phyloP scores from a whole-genome alignment of 2,888 invertebrate species.

The Pammene aurita region DNA sequence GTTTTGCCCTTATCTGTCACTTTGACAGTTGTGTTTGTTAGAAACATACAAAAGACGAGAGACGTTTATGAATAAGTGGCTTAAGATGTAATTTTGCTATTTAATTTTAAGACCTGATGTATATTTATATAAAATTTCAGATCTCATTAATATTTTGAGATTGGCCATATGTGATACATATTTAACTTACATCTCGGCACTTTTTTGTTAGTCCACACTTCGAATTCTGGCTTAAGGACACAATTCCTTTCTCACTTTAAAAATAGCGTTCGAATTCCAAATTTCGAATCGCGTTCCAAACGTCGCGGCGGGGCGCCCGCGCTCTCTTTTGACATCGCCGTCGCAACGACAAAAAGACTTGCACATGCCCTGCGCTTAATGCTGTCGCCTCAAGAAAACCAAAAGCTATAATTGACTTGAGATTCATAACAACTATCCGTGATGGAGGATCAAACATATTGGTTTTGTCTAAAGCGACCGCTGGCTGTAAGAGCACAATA shows the following conservation, averaged over 20 bases:
- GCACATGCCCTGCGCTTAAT: conserved; percentile 45
- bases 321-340: conserved; percentile 74
- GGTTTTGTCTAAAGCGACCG: background rate
- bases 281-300: conserved; percentile 58
- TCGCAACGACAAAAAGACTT: conserved; percentile 49
- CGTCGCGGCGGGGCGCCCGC: conserved; percentile 66
- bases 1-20: no score
- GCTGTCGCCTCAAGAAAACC: conserved; percentile 7
- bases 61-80: no score
- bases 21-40: no score
- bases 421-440: background rate
- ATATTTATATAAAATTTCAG: no score
- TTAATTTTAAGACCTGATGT: no score
- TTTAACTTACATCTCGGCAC: no score
- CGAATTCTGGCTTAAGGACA: background rate
- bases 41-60: no score
- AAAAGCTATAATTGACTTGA: background rate
- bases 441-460: conserved; percentile 9
- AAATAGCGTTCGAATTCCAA: conserved; percentile 48
- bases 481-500: background rate
- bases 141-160: no score
- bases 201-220: background rate
- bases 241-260: conserved; percentile 32
- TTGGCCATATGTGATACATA: no score
- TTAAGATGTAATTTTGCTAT: no score